Conservation (phyloP, 2,888 invertebrate species). For the Dynastes maya region DNA sequence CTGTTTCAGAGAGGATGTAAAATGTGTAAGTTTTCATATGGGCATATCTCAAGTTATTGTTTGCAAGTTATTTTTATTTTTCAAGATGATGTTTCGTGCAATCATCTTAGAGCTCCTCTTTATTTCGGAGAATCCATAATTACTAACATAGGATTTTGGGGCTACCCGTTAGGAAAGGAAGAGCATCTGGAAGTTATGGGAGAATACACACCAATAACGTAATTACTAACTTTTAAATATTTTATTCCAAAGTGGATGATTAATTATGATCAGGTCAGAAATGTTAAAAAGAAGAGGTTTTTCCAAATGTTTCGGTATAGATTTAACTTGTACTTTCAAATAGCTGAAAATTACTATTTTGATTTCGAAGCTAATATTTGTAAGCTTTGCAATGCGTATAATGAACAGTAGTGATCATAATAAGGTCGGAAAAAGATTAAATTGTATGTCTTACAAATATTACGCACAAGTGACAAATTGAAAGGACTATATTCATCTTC, state of each 20-base stretch:
- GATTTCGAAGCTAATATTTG: no score
- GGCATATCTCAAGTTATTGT: background rate
- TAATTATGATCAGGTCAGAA: constrained; percentile 61
- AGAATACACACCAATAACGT: constrained; percentile 32
- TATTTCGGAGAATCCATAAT: constrained; percentile 76
- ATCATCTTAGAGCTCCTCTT: constrained; percentile 75
- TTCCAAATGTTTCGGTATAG: no score
- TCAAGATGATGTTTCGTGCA: constrained; percentile 74
- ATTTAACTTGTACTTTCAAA: no score
- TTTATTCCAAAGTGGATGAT: constrained; percentile 70
- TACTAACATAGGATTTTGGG: constrained; percentile 74
- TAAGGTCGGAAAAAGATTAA: no score
- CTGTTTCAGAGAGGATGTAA: constrained; percentile 76
- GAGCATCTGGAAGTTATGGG: constrained; percentile 50
- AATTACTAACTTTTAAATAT: background rate
- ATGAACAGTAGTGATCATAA: no score
- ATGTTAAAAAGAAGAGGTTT: no score
- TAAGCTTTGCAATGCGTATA: no score
- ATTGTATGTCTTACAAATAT: no score
- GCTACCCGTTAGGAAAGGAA: constrained; percentile 58
- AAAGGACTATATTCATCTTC: no score
- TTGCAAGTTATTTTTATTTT: constrained; percentile 54
- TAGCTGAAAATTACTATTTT: no score
- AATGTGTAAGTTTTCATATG: constrained; percentile 53
- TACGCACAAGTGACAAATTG: no score